Conservation (phyloP, 2,888 invertebrate genomes). For the Eutolmus rufibarbis region DNA sequence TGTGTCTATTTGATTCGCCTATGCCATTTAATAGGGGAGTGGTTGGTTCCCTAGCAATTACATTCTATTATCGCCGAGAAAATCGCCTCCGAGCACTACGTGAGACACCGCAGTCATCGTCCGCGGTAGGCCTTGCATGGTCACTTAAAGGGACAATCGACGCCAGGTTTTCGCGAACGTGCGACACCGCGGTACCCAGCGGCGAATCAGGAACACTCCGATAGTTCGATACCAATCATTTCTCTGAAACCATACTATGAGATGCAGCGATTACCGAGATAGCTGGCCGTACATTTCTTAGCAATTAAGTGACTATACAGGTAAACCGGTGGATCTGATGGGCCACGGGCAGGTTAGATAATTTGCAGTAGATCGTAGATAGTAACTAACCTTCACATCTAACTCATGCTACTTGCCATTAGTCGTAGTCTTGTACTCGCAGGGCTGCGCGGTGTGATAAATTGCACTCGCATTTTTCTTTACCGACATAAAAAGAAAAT, state of each 20-base stretch:
- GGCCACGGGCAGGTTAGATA: background rate
- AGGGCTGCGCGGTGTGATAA: background rate
- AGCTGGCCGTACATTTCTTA: background rate
- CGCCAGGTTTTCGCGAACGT: background rate
- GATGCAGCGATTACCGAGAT: background rate
- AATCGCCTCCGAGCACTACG: slow-evolving; percentile 5
- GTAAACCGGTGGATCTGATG: background rate
- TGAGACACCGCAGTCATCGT: background rate
- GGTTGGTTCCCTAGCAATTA: background rate
- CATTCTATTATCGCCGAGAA: background rate
- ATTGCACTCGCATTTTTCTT: background rate
- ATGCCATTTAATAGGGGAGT: slow-evolving; percentile 1
- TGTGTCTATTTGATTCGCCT: background rate
- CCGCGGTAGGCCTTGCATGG: slow-evolving; percentile 12
- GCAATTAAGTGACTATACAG: background rate
- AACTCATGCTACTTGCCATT: background rate
- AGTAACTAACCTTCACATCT: background rate
- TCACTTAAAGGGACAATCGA: slow-evolving; percentile 8
- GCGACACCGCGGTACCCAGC: background rate
- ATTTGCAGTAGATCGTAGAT: background rate
- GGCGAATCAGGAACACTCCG: background rate
- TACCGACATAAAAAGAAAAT: background rate
- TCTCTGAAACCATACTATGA: background rate
- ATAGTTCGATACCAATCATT: background rate
- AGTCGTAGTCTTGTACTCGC: background rate